These are phyloP conservation scores for Meliscaeva auricollis DNA, from an alignment of 2,888 invertebrate species.

Conservation along the genomic window DNA sequence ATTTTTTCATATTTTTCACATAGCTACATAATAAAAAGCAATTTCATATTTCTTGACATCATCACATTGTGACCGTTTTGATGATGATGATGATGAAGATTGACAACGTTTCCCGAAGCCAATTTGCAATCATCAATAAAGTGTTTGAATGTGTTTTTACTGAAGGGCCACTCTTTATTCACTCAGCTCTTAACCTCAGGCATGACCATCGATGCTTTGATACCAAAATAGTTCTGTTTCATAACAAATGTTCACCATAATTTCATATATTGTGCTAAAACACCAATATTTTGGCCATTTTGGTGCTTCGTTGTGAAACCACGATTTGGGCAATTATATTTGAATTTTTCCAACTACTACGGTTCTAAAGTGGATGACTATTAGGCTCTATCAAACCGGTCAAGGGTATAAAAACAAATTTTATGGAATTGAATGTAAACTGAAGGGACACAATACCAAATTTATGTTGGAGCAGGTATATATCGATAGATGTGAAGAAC, in stretches of 20 bases:
- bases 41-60: too few species aligned
- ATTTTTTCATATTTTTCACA: too few species aligned
- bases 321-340: conserved; percentile 19
- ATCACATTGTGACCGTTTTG: not conserved
- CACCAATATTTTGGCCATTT: conserved; percentile 14
- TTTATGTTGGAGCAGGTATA: not conserved
- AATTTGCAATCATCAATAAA: not conserved
- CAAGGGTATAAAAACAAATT: not conserved
- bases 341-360: not conserved
- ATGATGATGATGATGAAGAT: not conserved
- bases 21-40: too few species aligned
- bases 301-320: conserved; percentile 15
- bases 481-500: not conserved
- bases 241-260: not conserved
- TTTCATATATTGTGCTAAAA: not conserved
- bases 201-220: not conserved
- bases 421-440: not conserved
- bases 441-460: not conserved
- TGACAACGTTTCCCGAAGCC: not conserved
- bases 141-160: not conserved
- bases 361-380: not conserved
- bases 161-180: not conserved
- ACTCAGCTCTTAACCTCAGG: not conserved
- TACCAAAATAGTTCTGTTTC: not conserved
- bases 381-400: too few species aligned